phyloP scores from a whole-genome alignment of 2,797 vertebrate genomes.

The Orientallactaga sibirica region DNA sequence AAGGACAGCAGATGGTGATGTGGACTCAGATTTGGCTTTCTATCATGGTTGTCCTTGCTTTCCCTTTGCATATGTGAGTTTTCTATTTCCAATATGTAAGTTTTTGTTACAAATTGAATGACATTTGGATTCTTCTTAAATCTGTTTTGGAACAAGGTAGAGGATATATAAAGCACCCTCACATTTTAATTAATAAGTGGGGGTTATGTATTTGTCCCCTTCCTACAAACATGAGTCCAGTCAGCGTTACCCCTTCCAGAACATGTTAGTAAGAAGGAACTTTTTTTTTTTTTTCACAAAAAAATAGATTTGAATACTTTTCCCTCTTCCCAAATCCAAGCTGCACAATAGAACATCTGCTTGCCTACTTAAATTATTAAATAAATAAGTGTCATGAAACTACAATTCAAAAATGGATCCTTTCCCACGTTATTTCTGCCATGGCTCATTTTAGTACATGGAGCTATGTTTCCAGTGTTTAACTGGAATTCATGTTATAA shows the following conservation, averaged over 20 bases:
- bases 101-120: neutral
- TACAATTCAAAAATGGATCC: constrained; percentile 20
- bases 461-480: constrained; percentile 38
- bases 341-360: neutral
- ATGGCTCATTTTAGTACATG: constrained; percentile 28
- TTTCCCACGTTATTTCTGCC: constrained; percentile 56
- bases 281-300: neutral
- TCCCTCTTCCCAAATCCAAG: neutral
- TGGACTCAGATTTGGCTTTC: neutral
- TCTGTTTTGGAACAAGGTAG: constrained; percentile 18
- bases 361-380: constrained; percentile 61
- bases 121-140: neutral
- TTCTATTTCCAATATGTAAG: neutral
- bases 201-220: neutral
- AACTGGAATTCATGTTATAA: constrained; percentile 13
- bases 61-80: neutral
- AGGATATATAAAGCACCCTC: neutral
- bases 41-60: neutral
- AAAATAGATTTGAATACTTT: neutral
- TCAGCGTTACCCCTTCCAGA: neutral
- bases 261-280: neutral
- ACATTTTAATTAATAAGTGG: neutral
- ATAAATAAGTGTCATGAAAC: constrained; percentile 55
- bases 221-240: neutral
- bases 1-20: neutral